Conservation (phyloP, 2,113 vertebrate species). For the Cyanoramphus novaezelandiae region DNA sequence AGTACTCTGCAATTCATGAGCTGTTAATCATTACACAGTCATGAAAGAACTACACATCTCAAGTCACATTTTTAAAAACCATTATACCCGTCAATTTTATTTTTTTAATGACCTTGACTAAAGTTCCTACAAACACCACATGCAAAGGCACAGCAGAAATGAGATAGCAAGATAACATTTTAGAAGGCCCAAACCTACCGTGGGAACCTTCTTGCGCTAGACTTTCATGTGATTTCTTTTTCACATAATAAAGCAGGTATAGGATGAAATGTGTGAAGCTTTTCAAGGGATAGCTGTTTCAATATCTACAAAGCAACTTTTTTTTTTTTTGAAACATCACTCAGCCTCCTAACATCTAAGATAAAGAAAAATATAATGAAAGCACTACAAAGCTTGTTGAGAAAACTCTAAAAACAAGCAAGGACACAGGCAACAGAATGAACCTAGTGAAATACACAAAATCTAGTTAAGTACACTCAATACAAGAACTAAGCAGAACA, state of each 20-base stretch:
- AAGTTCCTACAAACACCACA: not conserved
- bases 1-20: not conserved
- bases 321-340: not conserved
- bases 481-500: not conserved
- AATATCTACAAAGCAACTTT: not conserved
- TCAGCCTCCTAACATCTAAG: not conserved
- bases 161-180: not conserved
- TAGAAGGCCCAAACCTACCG: not conserved
- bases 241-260: not conserved
- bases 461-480: not conserved
- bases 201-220: not conserved
- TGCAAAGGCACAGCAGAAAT: not conserved
- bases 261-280: not conserved
- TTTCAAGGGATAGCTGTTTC: not conserved
- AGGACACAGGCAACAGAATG: not conserved
- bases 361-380: not conserved
- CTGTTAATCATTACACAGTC: not conserved
- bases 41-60: not conserved
- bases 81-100: not conserved
- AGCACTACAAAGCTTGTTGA: not conserved
- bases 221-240: not conserved
- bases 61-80: not conserved
- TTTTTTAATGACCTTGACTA: not conserved
- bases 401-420: not conserved
- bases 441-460: not conserved